Percentiles rank a stretch among this genome's conserved stretches.
phyloP scores from a whole-genome alignment of 2,797 vertebrate species.

The Myotis vivesi region DNA sequence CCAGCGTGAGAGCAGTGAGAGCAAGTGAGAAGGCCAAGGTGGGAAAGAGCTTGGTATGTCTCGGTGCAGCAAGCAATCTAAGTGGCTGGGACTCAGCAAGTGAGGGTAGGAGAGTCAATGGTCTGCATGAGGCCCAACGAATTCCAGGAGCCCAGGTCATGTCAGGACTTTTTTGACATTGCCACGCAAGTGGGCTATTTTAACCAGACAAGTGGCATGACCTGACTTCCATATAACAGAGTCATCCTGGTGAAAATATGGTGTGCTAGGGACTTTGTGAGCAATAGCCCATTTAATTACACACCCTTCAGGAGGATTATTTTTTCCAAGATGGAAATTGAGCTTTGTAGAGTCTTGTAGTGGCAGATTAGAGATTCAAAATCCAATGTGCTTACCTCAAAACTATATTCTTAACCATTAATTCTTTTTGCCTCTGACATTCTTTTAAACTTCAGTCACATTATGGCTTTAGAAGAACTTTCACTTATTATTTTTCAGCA shows the following conservation, averaged over 20 bases:
- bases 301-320: not conserved
- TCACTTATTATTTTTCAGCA: not conserved
- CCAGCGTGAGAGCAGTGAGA: not conserved
- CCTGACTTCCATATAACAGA: not conserved
- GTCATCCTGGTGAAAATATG: not conserved
- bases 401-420: not conserved
- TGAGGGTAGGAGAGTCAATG: not conserved
- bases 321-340: not conserved
- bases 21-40: no score
- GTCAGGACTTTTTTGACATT: not conserved
- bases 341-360: not conserved
- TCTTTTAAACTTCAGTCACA: not conserved
- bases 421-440: not conserved
- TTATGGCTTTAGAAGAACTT: not conserved
- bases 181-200: not conserved
- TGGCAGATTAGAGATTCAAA: not conserved
- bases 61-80: not conserved
- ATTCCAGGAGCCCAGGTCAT: not conserved
- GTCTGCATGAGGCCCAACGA: not conserved
- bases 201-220: not conserved
- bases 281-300: not conserved
- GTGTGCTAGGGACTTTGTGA: not conserved
- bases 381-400: not conserved
- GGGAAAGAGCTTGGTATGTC: not conserved
- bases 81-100: not conserved